Evolutionary conservation across 2,888 invertebrate species (phyloP), one percentile per base, ranked within the genome.

Genomic region (Dicyrtoma fusca): DNA sequence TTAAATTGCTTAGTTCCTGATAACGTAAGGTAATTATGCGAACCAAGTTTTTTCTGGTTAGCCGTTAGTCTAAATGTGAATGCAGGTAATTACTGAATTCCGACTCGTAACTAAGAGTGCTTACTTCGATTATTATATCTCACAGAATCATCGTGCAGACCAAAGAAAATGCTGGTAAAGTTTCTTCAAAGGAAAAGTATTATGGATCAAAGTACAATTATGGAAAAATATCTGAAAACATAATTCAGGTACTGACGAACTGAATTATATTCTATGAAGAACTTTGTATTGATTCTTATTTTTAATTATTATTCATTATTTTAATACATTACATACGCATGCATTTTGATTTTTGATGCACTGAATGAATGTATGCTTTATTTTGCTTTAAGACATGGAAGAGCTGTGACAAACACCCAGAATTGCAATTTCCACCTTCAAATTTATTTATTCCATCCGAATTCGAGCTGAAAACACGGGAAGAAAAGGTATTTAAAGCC

Each of bases 381-480:
- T n/a, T n/a, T n/a, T n/a, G n/a, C n/a, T n/a, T n/a, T n/a, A n/a
- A n/a, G n/a, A n/a, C n/a, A 21, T 95, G 95, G 95, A 85, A 85
- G 72, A 84, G 86, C 17, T 89, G 88, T 68, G 87, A 87, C 8
- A 81, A 88, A 0, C 88, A 88, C 80, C 83, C 87, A 0, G 88
- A 90, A 73, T 85, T 97, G 0, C 86, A 87, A 74, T 84, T 97
- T 42, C 96, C 97, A 1, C 86, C 87, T 3, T 89, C 88, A 72
- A 98, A 98, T 85, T 92, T 92, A 83, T 98, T 97, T 84, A 94
- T 98, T 81, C 94, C 98, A 0, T 88, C 89, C 0, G 88, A 90
- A 80, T 92, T 96, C 81, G 87, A 88, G 42, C 83, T 95, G 59
- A 88, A 89, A 76, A 84, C 87, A 0, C 82, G 87, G 0, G 89